Percentiles rank a stretch among this genome's conserved stretches.
Conservation (phyloP, 2,888 invertebrate genomes). For the Lydus trimaculatus region DNA sequence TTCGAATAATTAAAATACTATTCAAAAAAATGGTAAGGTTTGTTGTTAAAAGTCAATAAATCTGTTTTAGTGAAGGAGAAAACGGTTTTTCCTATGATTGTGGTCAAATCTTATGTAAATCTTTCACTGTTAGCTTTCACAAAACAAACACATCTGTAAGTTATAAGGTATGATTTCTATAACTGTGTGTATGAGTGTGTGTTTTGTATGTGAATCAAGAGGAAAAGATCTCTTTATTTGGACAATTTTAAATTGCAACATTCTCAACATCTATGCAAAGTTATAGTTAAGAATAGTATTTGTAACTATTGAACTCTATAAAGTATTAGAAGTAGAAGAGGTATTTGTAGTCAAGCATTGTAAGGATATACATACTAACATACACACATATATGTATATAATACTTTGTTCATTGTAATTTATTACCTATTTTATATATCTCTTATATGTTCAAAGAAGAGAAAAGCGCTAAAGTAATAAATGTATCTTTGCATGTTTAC, state of each 20-base stretch:
- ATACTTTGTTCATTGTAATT: slow-evolving; percentile 38
- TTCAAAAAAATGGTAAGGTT: too few species aligned
- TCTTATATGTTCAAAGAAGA: slow-evolving; percentile 17
- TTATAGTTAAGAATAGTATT: slow-evolving; percentile 13
- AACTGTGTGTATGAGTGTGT: neutral
- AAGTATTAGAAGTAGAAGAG: slow-evolving; percentile 24
- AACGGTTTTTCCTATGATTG: neutral
- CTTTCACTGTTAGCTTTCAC: neutral
- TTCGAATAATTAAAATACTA: too few species aligned
- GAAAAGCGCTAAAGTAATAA: slow-evolving; percentile 33
- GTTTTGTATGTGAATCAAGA: neutral
- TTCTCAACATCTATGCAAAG: slow-evolving; percentile 9
- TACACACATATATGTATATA: slow-evolving; percentile 21
- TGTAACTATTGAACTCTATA: slow-evolving; percentile 35
- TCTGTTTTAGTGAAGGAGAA: neutral
- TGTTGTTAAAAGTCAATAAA: too few species aligned
- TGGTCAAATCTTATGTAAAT: slow-evolving; percentile 1
- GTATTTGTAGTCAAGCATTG: slow-evolving; percentile 29
- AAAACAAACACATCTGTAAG: neutral
- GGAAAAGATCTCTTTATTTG: slow-evolving; percentile 14
- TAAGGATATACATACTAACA: slow-evolving; percentile 12
- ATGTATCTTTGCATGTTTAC: slow-evolving; percentile 32
- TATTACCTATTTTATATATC: slow-evolving; percentile 34
- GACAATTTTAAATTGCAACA: slow-evolving; percentile 19
- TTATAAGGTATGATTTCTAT: slow-evolving; percentile 6